A percentile compares a stretch with the other conserved stretches of the same genome.
Evolutionary conservation across 2,797 vertebrate species (phyloP).

Genomic region (Hippocampus kuda): DNA sequence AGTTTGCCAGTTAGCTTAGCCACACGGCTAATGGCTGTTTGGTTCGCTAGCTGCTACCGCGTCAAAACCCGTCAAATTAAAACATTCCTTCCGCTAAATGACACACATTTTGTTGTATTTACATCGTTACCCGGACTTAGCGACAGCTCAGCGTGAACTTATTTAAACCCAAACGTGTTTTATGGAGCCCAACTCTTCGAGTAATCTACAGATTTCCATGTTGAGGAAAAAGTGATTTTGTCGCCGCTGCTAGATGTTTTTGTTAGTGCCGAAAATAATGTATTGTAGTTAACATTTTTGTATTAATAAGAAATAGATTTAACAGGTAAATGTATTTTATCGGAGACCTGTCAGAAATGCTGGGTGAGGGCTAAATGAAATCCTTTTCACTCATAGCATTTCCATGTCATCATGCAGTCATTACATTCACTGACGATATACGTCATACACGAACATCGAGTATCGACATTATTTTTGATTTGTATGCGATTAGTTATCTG

Average conservation of each 20-base stretch:
- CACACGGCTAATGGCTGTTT: not conserved
- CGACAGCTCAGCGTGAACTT: not conserved
- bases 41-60: not conserved
- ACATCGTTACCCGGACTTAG: not conserved
- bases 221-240: slow-evolving; percentile 1
- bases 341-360: not conserved
- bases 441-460: no score
- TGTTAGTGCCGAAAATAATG: not conserved
- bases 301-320: not conserved
- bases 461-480: no score
- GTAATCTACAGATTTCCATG: slow-evolving; percentile 2
- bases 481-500: no score
- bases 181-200: not conserved
- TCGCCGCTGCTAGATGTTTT: not conserved
- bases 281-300: not conserved
- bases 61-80: not conserved
- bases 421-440: not conserved
- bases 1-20: not conserved
- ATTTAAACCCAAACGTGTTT: not conserved
- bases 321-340: not conserved
- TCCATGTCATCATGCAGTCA: not conserved
- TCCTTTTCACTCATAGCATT: not conserved
- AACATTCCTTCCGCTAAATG: not conserved
- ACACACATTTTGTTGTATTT: not conserved
- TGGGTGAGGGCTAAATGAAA: not conserved